Base-by-base conservation (phyloP, 1,140 invertebrate genomes). In the Arctopsyche grandis region DNA sequence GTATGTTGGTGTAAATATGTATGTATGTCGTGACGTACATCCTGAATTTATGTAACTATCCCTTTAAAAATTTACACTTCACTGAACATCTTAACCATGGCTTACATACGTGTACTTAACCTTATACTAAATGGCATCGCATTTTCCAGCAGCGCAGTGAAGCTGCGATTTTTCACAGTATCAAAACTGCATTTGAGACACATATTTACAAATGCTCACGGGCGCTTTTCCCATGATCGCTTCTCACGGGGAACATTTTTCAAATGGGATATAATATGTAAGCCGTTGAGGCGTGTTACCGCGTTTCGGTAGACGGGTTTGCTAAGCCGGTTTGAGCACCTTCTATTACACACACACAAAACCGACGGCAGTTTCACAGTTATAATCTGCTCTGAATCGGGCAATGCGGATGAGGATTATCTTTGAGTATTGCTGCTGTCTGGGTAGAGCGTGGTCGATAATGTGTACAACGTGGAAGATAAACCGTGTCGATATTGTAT, bases 111-210 rank as follows among this genome's bases (percentile, higher is more conserved):
- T n/a, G n/a, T n/a, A n/a, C n/a, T n/a, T n/a, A n/a, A n/a, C n/a
- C n/a, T n/a, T n/a, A n/a, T n/a, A n/a, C n/a, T n/a, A n/a, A n/a
- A n/a, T n/a, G n/a, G n/a, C n/a, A n/a, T n/a, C n/a, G n/a, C n/a
- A n/a, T n/a, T n/a, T n/a, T n/a, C n/a, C n/a, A n/a, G n/a, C n/a
- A n/a, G n/a, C n/a, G n/a, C n/a, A n/a, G n/a, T n/a, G n/a, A n/a
- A n/a, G n/a, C n/a, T n/a, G 16, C 22, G 14, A 10, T 66, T 66
- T 66, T 26, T 66, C 63, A 14, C n/a, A n/a, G n/a, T 22, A 66
- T 66, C 63, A 66, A 66, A 66, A 66, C 24, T 66, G 24, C 63
- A n/a, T n/a, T n/a, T n/a, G n/a, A n/a, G n/a, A n/a, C n/a, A n/a
- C n/a, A n/a, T n/a, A n/a, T n/a, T n/a, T n/a, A n/a, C n/a, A 66